Percentiles rank a stretch among this genome's conserved stretches.
These are phyloP conservation scores for Leptopilina syphax DNA, from an alignment of 2,888 invertebrate genomes.

Conservation along the genomic window DNA sequence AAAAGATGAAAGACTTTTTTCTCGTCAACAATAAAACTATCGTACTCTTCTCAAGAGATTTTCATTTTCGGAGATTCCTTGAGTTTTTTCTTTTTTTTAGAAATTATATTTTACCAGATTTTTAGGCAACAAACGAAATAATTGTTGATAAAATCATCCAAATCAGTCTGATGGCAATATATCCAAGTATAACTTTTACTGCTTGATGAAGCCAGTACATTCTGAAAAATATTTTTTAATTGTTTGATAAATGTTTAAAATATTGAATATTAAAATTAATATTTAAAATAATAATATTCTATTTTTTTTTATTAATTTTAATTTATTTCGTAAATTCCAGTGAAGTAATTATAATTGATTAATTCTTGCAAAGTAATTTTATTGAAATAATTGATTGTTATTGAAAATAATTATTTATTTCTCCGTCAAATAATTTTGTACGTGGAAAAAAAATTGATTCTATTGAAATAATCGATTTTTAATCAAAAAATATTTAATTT, in stretches of 20 bases:
- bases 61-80: not conserved
- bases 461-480: too few relatives aligned
- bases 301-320: not conserved
- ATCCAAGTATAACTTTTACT: slow-evolving; percentile 68
- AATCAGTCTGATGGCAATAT: slow-evolving; percentile 64
- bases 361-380: too few relatives aligned
- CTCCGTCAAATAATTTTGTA: too few relatives aligned
- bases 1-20: too few relatives aligned
- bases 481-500: too few relatives aligned
- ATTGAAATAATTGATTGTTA: too few relatives aligned
- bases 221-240: slow-evolving; percentile 61
- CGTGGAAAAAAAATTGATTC: too few relatives aligned
- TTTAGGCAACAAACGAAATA: slow-evolving; percentile 46
- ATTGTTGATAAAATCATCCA: slow-evolving; percentile 65
- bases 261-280: not conserved
- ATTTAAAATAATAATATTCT: too few relatives aligned
- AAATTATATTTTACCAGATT: not conserved
- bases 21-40: too few relatives aligned
- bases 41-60: not conserved
- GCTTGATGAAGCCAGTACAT: slow-evolving; percentile 74
- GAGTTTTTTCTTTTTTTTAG: not conserved
- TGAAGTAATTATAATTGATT: too few relatives aligned
- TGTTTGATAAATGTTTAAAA: too few relatives aligned
- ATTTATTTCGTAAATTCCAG: not conserved
- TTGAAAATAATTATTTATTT: too few relatives aligned